Conservation (phyloP, 2,888 invertebrate species). For the Pseudanteris insignis region DNA sequence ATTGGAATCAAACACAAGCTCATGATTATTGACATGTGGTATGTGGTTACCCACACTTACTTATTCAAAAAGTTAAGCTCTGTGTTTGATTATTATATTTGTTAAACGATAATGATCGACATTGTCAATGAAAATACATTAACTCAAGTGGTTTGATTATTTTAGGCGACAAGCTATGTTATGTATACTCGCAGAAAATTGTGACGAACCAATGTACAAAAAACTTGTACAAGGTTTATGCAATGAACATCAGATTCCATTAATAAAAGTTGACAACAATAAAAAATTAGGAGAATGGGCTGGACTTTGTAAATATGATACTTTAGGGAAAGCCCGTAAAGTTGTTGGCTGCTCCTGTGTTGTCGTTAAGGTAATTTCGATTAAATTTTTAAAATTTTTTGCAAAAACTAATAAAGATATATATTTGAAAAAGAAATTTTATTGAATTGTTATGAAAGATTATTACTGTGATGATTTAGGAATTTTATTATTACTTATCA, state of each 20-base stretch:
- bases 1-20: too few relatives aligned
- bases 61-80: too few relatives aligned
- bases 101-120: too few relatives aligned
- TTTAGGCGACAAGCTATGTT: conserved; percentile 92
- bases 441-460: not conserved
- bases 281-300: conserved; percentile 99
- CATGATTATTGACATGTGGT: too few relatives aligned
- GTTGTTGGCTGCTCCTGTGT: conserved; percentile 98
- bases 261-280: conserved; percentile 98
- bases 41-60: too few relatives aligned
- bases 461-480: too few relatives aligned
- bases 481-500: too few relatives aligned
- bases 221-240: conserved; percentile 97
- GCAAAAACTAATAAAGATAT: too few relatives aligned
- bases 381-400: too few relatives aligned
- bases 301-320: conserved; percentile 99
- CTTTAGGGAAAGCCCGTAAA: conserved; percentile 98
- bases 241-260: conserved; percentile 96
- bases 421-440: not conserved
- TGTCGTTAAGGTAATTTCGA: conserved; percentile 81
- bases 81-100: too few relatives aligned
- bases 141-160: conserved; percentile 2
- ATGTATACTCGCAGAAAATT: conserved; percentile 97
- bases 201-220: conserved; percentile 97
- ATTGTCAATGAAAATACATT: too few relatives aligned